Conservation (phyloP, 2,113 vertebrate species). For the Dasyornis broadbenti region DNA sequence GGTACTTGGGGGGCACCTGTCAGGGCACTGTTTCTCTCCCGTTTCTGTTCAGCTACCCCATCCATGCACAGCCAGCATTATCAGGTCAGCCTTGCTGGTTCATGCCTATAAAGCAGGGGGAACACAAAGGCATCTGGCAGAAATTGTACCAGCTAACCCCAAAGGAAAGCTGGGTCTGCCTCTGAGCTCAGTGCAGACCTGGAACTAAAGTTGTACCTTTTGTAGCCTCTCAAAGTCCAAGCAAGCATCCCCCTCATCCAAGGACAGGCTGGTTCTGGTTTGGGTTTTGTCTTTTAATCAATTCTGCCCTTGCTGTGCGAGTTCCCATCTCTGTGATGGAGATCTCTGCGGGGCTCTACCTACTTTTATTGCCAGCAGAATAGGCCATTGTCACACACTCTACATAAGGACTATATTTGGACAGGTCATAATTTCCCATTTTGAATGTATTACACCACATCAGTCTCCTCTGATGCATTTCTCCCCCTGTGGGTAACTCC, state of each 20-base stretch:
- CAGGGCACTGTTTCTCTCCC: background rate
- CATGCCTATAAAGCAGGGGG: background rate
- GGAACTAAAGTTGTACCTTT: background rate
- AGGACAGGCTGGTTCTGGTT: background rate
- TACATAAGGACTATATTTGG: background rate
- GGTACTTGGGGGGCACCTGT: background rate
- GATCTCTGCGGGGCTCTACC: background rate
- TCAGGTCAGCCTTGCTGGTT: background rate
- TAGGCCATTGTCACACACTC: background rate
- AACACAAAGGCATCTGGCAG: background rate
- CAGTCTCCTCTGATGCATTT: background rate
- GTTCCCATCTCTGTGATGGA: background rate
- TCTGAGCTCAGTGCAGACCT: background rate
- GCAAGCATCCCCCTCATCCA: background rate
- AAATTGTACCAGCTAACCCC: background rate
- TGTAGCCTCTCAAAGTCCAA: background rate
- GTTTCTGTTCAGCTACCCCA: background rate
- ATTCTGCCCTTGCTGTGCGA: background rate
- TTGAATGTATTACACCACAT: background rate
- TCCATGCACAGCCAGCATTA: background rate
- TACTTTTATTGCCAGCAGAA: background rate
- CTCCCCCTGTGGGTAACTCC: background rate
- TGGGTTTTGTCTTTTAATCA: conserved; percentile 17
- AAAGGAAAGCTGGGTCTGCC: background rate
- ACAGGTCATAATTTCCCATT: background rate